Conservation (phyloP, 2,888 invertebrate species). For the Maniola hyperantus region DNA sequence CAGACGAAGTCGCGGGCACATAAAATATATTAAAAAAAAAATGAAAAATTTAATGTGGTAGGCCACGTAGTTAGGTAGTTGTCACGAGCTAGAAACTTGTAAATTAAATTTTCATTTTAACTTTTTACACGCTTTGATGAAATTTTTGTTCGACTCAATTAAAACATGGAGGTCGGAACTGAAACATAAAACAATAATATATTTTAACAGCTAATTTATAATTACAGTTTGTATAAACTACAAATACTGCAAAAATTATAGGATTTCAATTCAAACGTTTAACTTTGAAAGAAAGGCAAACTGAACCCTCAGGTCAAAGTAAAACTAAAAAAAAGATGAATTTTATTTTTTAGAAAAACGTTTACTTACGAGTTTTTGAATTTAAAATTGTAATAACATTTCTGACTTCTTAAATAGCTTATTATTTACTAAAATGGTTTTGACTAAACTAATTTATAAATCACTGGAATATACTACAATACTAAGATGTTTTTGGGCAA, state of each 20-base stretch:
- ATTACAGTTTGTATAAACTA: neutral
- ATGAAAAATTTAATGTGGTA: too few relatives aligned
- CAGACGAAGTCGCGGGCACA: too few relatives aligned
- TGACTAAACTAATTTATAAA: neutral
- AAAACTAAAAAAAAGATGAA: neutral
- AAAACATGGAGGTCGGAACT: conserved; percentile 2
- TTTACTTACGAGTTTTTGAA: too few relatives aligned
- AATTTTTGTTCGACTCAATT: neutral
- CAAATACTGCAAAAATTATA: neutral
- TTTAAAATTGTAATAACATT: neutral
- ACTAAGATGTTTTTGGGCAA: neutral
- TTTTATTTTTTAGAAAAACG: too few relatives aligned
- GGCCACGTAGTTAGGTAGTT: neutral
- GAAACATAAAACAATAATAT: neutral
- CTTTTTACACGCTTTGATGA: neutral
- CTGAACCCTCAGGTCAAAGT: neutral
- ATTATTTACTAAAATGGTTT: neutral
- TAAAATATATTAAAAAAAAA: too few relatives aligned
- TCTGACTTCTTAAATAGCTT: neutral
- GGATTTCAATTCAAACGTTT: neutral
- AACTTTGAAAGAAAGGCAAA: neutral
- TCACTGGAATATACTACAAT: too few relatives aligned
- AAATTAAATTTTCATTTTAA: neutral
- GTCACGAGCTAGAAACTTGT: neutral
- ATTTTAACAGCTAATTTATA: neutral